These are phyloP conservation scores for Apantesis nais DNA, from an alignment of 2,888 invertebrate species.

Conservation along the genomic window DNA sequence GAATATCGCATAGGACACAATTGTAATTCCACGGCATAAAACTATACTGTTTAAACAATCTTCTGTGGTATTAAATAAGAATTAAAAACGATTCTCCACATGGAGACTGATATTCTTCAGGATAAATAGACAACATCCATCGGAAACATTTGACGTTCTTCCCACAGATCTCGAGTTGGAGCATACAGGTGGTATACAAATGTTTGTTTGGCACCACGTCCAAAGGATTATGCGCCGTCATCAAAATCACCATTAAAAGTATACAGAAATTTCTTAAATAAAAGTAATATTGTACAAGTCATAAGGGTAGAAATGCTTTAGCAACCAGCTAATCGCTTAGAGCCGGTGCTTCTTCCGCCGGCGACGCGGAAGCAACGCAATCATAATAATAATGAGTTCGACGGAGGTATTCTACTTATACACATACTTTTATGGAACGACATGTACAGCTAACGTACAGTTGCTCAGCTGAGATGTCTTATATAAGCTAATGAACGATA, in stretches of 20 bases:
- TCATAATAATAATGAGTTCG: constrained; percentile 47
- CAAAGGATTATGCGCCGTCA: background rate
- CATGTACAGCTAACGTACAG: background rate
- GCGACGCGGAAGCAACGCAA: constrained; percentile 53
- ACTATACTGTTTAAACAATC: no score
- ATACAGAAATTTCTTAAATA: background rate
- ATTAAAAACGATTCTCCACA: no score
- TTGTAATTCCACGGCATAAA: no score
- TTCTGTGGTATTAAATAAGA: no score
- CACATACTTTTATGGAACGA: background rate
- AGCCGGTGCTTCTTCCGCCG: constrained; percentile 49
- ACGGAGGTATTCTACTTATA: constrained; percentile 12
- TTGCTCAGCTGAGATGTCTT: background rate
- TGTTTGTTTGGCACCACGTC: no score
- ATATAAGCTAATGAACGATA: background rate
- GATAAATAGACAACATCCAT: no score
- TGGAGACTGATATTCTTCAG: no score
- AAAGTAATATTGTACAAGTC: background rate
- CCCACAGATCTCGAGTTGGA: no score
- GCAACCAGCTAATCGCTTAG: constrained; percentile 32
- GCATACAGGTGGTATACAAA: no score
- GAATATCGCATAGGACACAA: no score
- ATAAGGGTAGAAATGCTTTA: constrained; percentile 15
- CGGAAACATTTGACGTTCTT: no score
- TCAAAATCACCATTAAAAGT: background rate